Conservation (phyloP, 2,888 invertebrate species). For the Zootermopsis nevadensis region DNA sequence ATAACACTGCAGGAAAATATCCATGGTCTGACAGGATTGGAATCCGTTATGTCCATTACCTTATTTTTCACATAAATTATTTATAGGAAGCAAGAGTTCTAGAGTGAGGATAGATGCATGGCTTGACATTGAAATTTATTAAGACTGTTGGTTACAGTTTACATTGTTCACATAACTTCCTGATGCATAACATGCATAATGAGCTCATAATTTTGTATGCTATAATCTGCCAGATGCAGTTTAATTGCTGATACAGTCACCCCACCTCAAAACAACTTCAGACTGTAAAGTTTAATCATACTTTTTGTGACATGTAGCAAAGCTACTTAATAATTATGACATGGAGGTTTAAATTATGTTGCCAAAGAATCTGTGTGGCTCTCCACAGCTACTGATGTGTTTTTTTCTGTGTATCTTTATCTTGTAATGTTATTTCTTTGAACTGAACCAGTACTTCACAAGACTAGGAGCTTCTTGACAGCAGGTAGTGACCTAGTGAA, state of each 20-base stretch:
- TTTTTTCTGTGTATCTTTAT: conserved; percentile 5
- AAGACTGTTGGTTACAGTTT: too few species aligned
- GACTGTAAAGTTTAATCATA: neutral
- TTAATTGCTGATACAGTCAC: neutral
- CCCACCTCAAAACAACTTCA: neutral
- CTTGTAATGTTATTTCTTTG: neutral
- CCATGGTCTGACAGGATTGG: too few species aligned
- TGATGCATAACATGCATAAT: too few species aligned
- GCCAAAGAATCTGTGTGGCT: neutral
- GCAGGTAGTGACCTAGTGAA: neutral
- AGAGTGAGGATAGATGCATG: neutral
- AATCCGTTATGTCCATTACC: too few species aligned
- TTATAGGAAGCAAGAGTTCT: too few species aligned
- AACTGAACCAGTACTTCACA: neutral
- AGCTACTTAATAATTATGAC: neutral
- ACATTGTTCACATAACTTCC: too few species aligned
- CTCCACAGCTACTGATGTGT: neutral
- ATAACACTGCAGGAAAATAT: too few species aligned
- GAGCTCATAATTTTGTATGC: neutral
- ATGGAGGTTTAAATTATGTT: neutral
- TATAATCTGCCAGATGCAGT: too few species aligned
- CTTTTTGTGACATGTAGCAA: neutral
- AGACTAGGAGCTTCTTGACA: neutral
- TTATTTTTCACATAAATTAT: too few species aligned
- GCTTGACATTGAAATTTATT: neutral